A percentile compares a stretch with the other conserved stretches of the same genome.
Conservation (phyloP, 2,113 vertebrate genomes). For the Gasterosteus nipponicus region DNA sequence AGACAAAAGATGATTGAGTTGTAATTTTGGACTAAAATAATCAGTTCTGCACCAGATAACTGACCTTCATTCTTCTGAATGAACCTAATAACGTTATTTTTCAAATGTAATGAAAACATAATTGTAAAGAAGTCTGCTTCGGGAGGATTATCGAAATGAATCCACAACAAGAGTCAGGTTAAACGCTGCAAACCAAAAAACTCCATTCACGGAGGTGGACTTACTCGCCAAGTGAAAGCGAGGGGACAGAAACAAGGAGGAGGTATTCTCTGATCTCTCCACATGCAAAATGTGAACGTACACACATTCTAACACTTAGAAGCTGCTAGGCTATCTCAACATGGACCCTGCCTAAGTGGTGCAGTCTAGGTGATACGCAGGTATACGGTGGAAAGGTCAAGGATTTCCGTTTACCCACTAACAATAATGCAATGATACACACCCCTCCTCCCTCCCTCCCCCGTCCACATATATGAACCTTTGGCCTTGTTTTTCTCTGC, state of each 20-base stretch:
- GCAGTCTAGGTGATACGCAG: no score
- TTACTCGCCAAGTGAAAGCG: constrained; percentile 8
- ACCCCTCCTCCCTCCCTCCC: no score
- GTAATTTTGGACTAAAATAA: no score
- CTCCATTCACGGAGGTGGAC: neutral
- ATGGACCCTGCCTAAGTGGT: no score
- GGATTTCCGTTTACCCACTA: no score
- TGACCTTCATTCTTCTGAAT: neutral
- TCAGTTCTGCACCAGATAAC: no score
- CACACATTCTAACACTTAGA: neutral
- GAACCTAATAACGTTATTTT: neutral
- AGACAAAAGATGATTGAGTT: neutral
- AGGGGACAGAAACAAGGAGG: neutral
- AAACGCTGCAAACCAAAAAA: neutral
- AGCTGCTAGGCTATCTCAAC: no score
- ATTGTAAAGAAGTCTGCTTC: neutral
- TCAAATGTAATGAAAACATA: neutral
- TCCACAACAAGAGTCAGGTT: neutral
- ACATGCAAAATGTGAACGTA: neutral
- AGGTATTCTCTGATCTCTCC: neutral
- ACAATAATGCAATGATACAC: no score
- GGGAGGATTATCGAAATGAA: neutral
- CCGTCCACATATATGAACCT: no score
- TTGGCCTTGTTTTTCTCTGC: neutral
- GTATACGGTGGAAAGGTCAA: no score